These are phyloP conservation scores for Rhegmatorhina hoffmannsi DNA, from an alignment of 2,113 vertebrate genomes.

Conservation along the genomic window DNA sequence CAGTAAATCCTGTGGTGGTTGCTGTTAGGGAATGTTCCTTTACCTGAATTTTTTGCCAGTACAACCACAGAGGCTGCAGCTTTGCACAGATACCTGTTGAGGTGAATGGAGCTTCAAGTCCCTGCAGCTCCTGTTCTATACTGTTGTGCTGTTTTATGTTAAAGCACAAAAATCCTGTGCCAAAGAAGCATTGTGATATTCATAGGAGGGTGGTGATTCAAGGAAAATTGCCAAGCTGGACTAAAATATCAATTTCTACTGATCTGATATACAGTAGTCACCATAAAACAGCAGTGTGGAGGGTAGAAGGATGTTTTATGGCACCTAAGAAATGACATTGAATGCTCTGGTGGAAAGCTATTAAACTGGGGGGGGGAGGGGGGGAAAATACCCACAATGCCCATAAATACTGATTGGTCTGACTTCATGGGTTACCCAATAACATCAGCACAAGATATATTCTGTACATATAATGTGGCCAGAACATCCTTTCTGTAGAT, in stretches of 20 bases:
- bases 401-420: not conserved
- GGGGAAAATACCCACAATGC: not conserved
- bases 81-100: not conserved
- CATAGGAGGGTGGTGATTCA: not conserved
- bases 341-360: not conserved
- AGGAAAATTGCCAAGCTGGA: not conserved
- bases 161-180: not conserved
- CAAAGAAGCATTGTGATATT: not conserved
- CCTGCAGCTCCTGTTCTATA: not conserved
- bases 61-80: not conserved
- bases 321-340: not conserved
- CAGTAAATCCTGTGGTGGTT: not conserved
- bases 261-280: not conserved
- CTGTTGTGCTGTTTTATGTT: not conserved
- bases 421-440: not conserved
- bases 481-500: not conserved
- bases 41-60: fast-evolving
- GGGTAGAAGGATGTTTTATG: not conserved
- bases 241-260: not conserved
- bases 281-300: not conserved
- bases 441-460: not conserved
- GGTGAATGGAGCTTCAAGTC: not conserved
- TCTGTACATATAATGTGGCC: fast-evolving
- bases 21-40: fast-evolving
- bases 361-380: not conserved